A percentile compares a stretch with the other conserved stretches of the same genome.
These are phyloP conservation scores for Mycetomoellerius zeteki DNA, from an alignment of 1,140 invertebrate species.

Conservation along the genomic window DNA sequence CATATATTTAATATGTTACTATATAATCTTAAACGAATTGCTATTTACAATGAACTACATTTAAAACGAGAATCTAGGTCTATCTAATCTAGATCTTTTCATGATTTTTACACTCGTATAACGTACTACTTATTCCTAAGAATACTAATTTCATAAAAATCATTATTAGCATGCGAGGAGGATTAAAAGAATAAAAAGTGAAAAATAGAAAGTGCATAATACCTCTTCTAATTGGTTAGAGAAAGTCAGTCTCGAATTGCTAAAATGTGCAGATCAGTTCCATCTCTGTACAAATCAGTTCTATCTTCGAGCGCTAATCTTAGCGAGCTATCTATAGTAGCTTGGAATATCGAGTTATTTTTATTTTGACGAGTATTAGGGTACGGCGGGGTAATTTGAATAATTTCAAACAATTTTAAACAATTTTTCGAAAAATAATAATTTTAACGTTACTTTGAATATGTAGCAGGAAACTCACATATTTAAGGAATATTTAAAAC, in stretches of 20 bases:
- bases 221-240: background rate
- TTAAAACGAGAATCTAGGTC: slow-evolving; percentile 4
- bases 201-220: slow-evolving; percentile 14
- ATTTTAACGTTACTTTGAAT: too few species aligned
- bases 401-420: too few species aligned
- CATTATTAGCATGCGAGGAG: background rate
- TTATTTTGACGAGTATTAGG: background rate
- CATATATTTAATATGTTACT: background rate
- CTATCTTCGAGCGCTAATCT: background rate
- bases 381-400: too few species aligned
- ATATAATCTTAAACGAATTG: background rate
- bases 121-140: background rate
- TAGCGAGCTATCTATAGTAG: background rate
- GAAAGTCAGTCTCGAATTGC: slow-evolving; percentile 4
- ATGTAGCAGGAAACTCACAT: too few species aligned
- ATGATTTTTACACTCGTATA: background rate
- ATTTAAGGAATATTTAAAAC: too few species aligned
- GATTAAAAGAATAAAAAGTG: background rate
- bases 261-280: slow-evolving; percentile 8
- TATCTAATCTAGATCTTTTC: background rate
- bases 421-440: too few species aligned
- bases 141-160: background rate
- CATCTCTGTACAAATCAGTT: background rate
- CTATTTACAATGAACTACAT: slow-evolving; percentile 13
- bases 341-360: background rate